Conservation (phyloP, 2,113 vertebrate genomes). For the Hyaena hyaena region DNA sequence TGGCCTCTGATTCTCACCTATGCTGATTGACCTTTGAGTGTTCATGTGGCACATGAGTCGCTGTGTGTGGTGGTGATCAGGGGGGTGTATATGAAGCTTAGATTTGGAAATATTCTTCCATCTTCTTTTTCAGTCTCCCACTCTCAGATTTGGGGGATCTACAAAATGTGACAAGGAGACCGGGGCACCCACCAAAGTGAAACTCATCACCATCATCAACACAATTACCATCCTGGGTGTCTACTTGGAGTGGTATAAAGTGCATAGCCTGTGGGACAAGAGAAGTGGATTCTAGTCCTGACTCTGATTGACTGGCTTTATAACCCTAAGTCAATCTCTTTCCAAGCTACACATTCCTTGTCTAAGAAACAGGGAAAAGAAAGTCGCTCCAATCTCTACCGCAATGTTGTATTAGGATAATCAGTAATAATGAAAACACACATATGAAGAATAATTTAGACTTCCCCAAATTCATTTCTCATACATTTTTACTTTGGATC, state of each 20-base stretch:
- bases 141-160: not conserved
- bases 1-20: not conserved
- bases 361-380: not conserved
- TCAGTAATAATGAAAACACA: not conserved
- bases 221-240: rapidly evolving
- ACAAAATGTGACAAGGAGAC: not conserved
- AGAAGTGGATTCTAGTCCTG: not conserved
- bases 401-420: not conserved
- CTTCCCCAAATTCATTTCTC: not conserved
- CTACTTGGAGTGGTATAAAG: not conserved
- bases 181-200: not conserved
- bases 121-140: not conserved
- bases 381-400: not conserved
- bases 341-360: not conserved
- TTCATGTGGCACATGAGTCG: too few relatives aligned
- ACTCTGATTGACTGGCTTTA: not conserved
- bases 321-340: not conserved
- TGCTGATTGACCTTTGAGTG: not conserved
- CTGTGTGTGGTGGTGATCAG: rapidly evolving
- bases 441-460: not conserved
- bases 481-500: not conserved
- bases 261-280: not conserved
- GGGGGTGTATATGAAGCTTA: not conserved
- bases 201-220: not conserved
- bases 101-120: not conserved